A percentile compares a stretch with the other conserved stretches of the same genome.
Evolutionary conservation across 2,888 invertebrate species (phyloP).

Genomic region (Eupeodes latifasciatus): DNA sequence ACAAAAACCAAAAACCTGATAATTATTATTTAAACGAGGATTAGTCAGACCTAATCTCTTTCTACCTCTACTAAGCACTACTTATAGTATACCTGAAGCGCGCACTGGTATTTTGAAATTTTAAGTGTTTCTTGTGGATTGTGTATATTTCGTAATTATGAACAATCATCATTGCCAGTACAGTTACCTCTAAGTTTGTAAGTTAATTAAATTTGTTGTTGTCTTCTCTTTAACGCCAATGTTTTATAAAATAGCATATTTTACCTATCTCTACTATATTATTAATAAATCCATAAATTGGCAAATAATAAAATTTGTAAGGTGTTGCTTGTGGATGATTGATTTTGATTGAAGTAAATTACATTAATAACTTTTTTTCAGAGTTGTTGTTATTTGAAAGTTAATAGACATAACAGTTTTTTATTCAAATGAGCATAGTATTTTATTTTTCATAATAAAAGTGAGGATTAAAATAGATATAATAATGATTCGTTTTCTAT

Average conservation of each 20-base stretch:
- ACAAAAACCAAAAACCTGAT: conserved; percentile 3
- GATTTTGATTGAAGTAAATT: conserved; percentile 65
- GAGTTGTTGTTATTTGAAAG: background rate
- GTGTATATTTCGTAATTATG: conserved; percentile 28
- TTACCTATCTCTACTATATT: background rate
- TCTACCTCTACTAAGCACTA: background rate
- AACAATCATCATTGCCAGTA: conserved; percentile 33
- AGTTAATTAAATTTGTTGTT: conserved; percentile 27
- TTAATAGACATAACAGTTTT: conserved; percentile 5
- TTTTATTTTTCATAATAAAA: background rate
- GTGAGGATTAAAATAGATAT: background rate
- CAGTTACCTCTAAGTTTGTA: conserved; percentile 49
- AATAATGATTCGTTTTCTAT: conserved; percentile 7
- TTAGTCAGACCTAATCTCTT: conserved; percentile 2
- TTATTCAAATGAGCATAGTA: background rate
- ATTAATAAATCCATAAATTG: conserved; percentile 27
- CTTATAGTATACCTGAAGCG: background rate
- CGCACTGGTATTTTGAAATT: conserved; percentile 14
- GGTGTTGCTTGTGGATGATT: conserved; percentile 61
- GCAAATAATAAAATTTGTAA: conserved; percentile 24
- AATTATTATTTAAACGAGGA: conserved; percentile 31
- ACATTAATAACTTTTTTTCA: conserved; percentile 9
- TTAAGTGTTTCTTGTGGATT: conserved; percentile 43
- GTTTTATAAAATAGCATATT: conserved; percentile 3
- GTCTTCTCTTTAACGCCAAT: background rate